Conservation (phyloP, 2,113 vertebrate genomes). For the Proteles cristata region DNA sequence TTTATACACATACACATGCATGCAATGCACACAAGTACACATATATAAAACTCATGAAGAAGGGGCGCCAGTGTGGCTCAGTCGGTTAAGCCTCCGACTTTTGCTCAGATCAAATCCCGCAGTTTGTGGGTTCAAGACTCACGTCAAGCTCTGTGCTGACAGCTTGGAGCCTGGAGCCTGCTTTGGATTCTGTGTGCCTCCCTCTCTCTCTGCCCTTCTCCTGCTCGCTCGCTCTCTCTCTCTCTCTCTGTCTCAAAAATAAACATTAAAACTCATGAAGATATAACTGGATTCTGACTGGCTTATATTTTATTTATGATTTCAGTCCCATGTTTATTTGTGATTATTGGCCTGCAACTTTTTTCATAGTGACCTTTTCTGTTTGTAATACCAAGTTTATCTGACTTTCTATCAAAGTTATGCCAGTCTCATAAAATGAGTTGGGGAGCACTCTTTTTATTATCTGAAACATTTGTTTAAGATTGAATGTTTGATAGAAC, state of each 20-base stretch:
- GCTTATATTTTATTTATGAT: slow-evolving; percentile 22
- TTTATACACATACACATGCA: neutral
- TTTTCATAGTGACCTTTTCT: slow-evolving; percentile 26
- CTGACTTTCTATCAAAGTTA: neutral
- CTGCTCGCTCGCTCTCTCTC: too few species aligned
- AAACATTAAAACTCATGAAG: neutral
- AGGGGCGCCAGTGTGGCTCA: too few species aligned
- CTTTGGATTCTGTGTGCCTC: too few species aligned
- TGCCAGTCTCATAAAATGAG: neutral
- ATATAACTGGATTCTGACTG: neutral
- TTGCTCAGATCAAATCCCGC: too few species aligned
- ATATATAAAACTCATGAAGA: neutral
- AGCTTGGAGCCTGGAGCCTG: too few species aligned
- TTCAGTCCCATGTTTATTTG: neutral
- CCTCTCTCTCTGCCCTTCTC: too few species aligned
- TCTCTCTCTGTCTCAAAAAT: too few species aligned
- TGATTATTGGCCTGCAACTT: neutral
- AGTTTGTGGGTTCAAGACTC: too few species aligned
- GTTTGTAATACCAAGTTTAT: neutral
- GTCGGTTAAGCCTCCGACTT: too few species aligned
- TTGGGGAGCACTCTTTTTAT: neutral
- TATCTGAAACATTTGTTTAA: neutral
- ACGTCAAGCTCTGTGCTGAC: too few species aligned
- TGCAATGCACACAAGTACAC: neutral
- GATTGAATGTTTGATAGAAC: neutral